A percentile compares a stretch with the other conserved stretches of the same genome.
phyloP scores from a whole-genome alignment of 2,888 invertebrate genomes.

The Cephus sareptanus region DNA sequence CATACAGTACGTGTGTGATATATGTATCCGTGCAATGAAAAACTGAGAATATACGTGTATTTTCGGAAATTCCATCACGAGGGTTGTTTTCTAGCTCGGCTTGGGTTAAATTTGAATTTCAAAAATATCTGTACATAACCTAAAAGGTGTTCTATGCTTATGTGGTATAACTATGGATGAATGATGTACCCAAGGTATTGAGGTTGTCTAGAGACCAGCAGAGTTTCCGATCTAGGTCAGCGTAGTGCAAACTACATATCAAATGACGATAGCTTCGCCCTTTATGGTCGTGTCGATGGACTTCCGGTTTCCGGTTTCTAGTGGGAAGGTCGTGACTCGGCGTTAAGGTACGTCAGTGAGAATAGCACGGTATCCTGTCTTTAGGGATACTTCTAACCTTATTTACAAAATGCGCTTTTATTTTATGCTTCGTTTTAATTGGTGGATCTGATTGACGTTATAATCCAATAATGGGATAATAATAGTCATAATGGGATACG shows the following conservation, averaged over 20 bases:
- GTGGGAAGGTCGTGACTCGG: background rate
- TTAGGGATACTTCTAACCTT: background rate
- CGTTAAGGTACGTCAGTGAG: background rate
- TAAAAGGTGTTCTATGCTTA: background rate
- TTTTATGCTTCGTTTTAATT: background rate
- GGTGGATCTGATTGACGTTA: background rate
- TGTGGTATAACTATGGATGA: background rate
- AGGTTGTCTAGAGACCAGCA: background rate
- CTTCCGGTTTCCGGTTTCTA: background rate
- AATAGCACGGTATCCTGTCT: background rate
- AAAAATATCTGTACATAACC: background rate
- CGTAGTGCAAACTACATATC: background rate
- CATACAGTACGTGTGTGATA: background rate
- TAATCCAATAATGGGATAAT: no score
- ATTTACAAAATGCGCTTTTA: background rate
- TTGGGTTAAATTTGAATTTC: background rate
- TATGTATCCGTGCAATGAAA: background rate
- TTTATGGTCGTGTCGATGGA: background rate
- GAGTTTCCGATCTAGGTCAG: background rate
- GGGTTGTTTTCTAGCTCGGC: background rate
- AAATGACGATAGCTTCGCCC: background rate
- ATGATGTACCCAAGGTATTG: background rate
- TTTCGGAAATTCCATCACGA: background rate
- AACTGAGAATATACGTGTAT: background rate
- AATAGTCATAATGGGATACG: background rate